phyloP scores from a whole-genome alignment of 2,888 invertebrate genomes.

The Eilema sororculum region DNA sequence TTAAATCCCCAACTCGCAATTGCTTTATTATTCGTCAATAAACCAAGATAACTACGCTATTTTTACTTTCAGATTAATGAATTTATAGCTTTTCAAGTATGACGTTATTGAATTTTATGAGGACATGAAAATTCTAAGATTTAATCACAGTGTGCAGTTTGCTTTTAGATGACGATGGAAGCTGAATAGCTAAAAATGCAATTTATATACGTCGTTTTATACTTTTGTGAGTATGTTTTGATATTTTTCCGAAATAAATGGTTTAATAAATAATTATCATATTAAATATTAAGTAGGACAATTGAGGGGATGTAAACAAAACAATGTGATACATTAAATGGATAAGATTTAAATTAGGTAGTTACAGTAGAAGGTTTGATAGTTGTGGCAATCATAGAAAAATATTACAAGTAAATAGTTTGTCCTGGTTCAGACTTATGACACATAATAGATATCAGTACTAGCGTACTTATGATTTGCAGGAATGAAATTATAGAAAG shows the following conservation, averaged over 20 bases:
- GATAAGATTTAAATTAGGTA: too few species aligned
- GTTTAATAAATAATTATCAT: too few species aligned
- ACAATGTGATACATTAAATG: background rate
- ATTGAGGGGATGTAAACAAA: background rate
- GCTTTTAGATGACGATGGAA: background rate
- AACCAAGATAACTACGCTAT: background rate
- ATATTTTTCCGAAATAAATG: too few species aligned
- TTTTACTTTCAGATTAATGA: background rate
- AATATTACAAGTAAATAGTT: too few species aligned
- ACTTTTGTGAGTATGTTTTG: constrained; percentile 1
- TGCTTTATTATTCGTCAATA: background rate
- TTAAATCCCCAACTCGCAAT: background rate
- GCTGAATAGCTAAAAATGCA: background rate
- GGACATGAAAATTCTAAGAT: background rate
- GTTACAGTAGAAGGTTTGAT: too few species aligned
- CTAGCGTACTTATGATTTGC: too few species aligned
- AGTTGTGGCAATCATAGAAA: too few species aligned
- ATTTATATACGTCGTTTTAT: background rate
- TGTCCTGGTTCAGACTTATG: too few species aligned
- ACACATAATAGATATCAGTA: too few species aligned
- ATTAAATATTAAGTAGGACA: background rate
- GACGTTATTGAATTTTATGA: background rate
- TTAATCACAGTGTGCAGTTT: background rate
- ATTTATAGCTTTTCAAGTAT: background rate
- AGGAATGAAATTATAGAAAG: too few species aligned